These are phyloP conservation scores for Oryctolagus cuniculus DNA, from an alignment of 2,113 vertebrate genomes.

Conservation along the genomic window mOryCun1.1 NC_091453.1:80536501-80537000, in stretches of 20 bases:
- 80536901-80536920: constrained; percentile 55
- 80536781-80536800: constrained; percentile 29
- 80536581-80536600: constrained; percentile 77
- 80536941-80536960: constrained; percentile 64
- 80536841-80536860: constrained; percentile 57
- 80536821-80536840: not conserved
- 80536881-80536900: not conserved
- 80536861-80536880: constrained; percentile 13
- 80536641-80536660: not conserved
- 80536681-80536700: no score
- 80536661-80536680: no score
- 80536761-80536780: not conserved
- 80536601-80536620: not conserved
- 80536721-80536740: not conserved
- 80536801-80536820: not conserved
- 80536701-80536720: constrained; percentile 33
- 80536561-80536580: constrained; percentile 79
- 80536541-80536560: constrained; percentile 78
- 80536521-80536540: constrained; percentile 23
- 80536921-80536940: constrained; percentile 57
- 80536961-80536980: constrained; percentile 19
- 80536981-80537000: not conserved
- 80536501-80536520: constrained; percentile 80
- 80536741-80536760: no score
- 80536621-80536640: not conserved